phyloP scores from a whole-genome alignment of 2,888 invertebrate genomes.

The Metopia argyrocephala region DNA sequence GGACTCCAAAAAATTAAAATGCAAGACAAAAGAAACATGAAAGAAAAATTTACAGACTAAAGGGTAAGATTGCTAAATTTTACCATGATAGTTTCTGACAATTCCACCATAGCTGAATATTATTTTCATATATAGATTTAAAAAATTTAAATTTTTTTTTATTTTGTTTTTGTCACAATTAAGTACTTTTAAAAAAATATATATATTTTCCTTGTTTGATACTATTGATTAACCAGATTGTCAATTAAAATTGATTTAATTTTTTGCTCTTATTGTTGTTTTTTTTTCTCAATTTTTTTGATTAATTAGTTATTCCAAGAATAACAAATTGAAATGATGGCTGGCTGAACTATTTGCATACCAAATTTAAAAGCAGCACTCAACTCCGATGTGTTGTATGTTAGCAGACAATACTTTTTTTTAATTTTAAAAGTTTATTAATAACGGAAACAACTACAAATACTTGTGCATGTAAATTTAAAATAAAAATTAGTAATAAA shows the following conservation, averaged over 20 bases:
- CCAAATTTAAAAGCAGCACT: constrained; percentile 19
- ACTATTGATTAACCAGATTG: not conserved
- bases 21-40: too few relatives aligned
- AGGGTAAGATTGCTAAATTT: too few relatives aligned
- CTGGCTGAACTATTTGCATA: constrained; percentile 56
- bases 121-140: too few relatives aligned
- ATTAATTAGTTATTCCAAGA: constrained; percentile 45
- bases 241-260: not conserved
- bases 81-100: too few relatives aligned
- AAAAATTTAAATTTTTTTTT: too few relatives aligned
- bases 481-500: not conserved
- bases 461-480: not conserved
- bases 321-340: constrained; percentile 47
- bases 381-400: not conserved
- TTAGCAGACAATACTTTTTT: not conserved
- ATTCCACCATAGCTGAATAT: too few relatives aligned
- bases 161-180: too few relatives aligned
- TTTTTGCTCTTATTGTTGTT: not conserved
- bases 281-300: constrained; percentile 1
- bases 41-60: too few relatives aligned
- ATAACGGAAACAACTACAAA: not conserved
- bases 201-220: too few relatives aligned
- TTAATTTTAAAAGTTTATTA: not conserved
- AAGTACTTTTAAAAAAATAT: too few relatives aligned
- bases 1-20: too few relatives aligned